Base-by-base conservation (phyloP, 2,113 vertebrate species). In the Clarias magur region DNA sequence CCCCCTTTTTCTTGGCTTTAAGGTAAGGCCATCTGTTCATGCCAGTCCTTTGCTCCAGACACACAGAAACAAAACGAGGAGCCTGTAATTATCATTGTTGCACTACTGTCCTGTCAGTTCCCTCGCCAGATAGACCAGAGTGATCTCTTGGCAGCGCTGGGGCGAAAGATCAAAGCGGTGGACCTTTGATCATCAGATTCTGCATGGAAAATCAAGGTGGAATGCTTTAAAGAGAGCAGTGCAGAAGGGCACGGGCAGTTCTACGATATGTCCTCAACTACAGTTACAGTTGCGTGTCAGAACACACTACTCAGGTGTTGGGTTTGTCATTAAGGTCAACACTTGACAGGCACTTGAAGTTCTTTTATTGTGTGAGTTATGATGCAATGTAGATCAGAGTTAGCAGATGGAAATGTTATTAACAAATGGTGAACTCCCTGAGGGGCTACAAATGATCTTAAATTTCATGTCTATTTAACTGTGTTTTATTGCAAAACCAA, bases 41-140 rank as follows among this genome's bases (percentile, higher is more conserved):
- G 92, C 93, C 93, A 92, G 91, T 92, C 91, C 90, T 84, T 63
- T 60, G 85, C 88, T 87, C 88, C 87, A 89, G 87, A 90, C 88
- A 48, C 87, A 91, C 89, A 89, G 92, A 93, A 93, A 94, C 92
- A 90, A 91, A 87, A 87, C 65, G 89, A 90, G 93, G 93, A 92
- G 93, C 91, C 91, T 93, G 94, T 93, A 95, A 95, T 96, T 95
- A 96, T 93, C 93, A 94, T 95, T 92, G 93, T 93, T 95, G 87
- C 89, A 91, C 92, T 91, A 93, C 94, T 94, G 94, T 94, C 93
- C 94, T 95, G 94, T 95, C 95, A 95, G 94, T 84, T 91, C 70
- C 63, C 92, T 93, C 91, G 93, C 94, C 94, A 95, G 93, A 91
- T 87, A 93, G 93, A 93, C 92, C 92, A 92, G 92, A 93, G 92